Percentiles rank a stretch among this genome's conserved stretches.
These are phyloP conservation scores for Capitulum mitella DNA, from an alignment of 2,888 invertebrate species.

Conservation along the genomic window DNA sequence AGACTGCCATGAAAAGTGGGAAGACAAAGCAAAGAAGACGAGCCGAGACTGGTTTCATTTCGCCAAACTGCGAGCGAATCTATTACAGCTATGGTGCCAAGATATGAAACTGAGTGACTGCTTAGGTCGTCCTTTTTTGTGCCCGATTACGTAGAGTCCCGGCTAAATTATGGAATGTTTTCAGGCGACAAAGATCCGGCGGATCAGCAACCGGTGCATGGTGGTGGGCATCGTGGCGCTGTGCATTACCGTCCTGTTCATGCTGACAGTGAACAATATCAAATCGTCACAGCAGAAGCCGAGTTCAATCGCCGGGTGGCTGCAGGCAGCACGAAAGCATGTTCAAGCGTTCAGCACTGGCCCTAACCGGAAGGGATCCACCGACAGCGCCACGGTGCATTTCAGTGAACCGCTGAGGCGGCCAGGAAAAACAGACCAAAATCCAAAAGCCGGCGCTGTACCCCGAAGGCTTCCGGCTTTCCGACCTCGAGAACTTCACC, in stretches of 20 bases:
- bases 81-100: too few species aligned
- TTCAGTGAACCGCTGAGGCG: too few species aligned
- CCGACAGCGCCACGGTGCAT: not conserved
- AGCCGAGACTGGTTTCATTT: too few species aligned
- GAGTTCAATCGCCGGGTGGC: not conserved
- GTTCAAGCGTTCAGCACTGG: not conserved
- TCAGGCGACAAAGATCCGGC: not conserved
- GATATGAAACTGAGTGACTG: too few species aligned
- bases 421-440: too few species aligned
- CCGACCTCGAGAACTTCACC: slow-evolving; percentile 19
- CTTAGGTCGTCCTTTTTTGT: too few species aligned
- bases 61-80: too few species aligned
- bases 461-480: not conserved
- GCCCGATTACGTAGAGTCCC: too few species aligned
- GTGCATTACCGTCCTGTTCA: not conserved
- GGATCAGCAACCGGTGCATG: not conserved
- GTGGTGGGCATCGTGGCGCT: not conserved
- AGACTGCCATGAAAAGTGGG: too few species aligned
- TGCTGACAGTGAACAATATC: not conserved
- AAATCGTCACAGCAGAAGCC: not conserved
- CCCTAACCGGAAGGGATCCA: not conserved
- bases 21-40: too few species aligned
- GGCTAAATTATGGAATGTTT: not conserved
- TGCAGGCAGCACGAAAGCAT: not conserved
- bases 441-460: slow-evolving; percentile 4